A percentile compares a stretch with the other conserved stretches of the same genome.
phyloP scores from a whole-genome alignment of 2,113 vertebrate genomes.

The Laticauda colubrina region DNA sequence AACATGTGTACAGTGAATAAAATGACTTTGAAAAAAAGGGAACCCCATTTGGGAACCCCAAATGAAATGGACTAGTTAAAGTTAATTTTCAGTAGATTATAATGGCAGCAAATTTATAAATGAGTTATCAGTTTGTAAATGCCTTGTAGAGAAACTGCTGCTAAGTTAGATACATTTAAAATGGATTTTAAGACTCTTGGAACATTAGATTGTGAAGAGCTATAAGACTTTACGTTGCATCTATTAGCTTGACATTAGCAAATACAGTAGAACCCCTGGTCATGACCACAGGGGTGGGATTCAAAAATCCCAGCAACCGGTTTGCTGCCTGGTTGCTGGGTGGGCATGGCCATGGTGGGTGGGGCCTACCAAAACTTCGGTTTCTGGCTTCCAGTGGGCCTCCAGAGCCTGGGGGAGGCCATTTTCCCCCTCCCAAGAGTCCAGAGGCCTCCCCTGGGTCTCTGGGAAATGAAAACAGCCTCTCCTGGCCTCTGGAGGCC shows the following conservation, averaged over 20 bases:
- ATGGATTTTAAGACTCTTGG: not conserved
- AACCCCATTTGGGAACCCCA: not conserved
- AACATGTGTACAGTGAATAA: not conserved
- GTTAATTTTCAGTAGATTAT: not conserved
- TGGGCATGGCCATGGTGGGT: no score
- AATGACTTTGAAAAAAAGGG: not conserved
- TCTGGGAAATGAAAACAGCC: no score
- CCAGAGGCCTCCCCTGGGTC: no score
- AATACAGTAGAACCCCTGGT: not conserved
- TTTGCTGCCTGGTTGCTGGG: no score
- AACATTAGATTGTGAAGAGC: not conserved
- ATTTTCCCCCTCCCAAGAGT: no score
- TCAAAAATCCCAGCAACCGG: no score
- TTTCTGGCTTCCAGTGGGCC: no score
- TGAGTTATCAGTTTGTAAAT: not conserved
- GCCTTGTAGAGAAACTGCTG: not conserved
- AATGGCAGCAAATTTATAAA: not conserved
- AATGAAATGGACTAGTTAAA: not conserved
- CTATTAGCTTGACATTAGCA: not conserved
- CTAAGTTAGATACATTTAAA: not conserved
- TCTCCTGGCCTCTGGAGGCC: no score
- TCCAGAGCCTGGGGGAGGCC: no score
- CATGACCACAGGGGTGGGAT: no score
- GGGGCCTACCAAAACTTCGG: no score
- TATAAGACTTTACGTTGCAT: not conserved